phyloP scores from a whole-genome alignment of 2,888 invertebrate species.

The Troglohyphantes excavatus region DNA sequence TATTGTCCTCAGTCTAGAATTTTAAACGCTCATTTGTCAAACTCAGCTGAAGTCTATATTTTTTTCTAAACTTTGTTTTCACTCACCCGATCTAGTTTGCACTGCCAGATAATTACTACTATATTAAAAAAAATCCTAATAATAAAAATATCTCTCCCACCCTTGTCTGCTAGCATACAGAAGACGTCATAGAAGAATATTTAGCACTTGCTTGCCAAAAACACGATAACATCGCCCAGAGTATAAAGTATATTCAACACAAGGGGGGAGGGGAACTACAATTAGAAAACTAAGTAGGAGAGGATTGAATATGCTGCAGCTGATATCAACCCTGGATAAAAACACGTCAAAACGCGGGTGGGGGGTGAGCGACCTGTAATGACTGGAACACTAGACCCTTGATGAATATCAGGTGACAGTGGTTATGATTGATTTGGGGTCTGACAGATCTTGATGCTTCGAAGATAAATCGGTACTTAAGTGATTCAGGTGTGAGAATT shows the following conservation, averaged over 20 bases:
- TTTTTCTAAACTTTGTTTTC: slow-evolving; percentile 35
- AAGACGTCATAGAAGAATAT: slow-evolving; percentile 51
- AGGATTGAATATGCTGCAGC: slow-evolving; percentile 68
- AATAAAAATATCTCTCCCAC: slow-evolving; percentile 7
- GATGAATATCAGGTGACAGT: slow-evolving; percentile 47
- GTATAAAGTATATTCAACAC: slow-evolving; percentile 40
- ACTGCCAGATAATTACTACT: slow-evolving; percentile 63
- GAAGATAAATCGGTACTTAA: slow-evolving; percentile 45
- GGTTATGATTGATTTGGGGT: slow-evolving; percentile 42
- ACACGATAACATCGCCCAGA: slow-evolving; percentile 58
- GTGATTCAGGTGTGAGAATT: slow-evolving; percentile 34
- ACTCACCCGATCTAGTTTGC: slow-evolving; percentile 28
- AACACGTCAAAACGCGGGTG: slow-evolving; percentile 16
- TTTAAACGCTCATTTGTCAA: slow-evolving; percentile 73
- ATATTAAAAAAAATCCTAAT: neutral
- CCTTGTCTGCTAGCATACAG: neutral
- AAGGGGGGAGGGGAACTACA: slow-evolving; percentile 8
- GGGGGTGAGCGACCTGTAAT: slow-evolving; percentile 70
- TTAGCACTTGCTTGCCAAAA: slow-evolving; percentile 61
- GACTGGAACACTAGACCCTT: slow-evolving; percentile 25
- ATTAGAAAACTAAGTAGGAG: slow-evolving; percentile 67
- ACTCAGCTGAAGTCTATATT: slow-evolving; percentile 32
- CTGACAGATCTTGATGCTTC: slow-evolving; percentile 41
- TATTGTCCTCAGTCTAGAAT: slow-evolving; percentile 47
- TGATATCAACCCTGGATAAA: slow-evolving; percentile 45